Conservation (phyloP, 2,888 invertebrate species). For the Drosophila vallismaia region DNA sequence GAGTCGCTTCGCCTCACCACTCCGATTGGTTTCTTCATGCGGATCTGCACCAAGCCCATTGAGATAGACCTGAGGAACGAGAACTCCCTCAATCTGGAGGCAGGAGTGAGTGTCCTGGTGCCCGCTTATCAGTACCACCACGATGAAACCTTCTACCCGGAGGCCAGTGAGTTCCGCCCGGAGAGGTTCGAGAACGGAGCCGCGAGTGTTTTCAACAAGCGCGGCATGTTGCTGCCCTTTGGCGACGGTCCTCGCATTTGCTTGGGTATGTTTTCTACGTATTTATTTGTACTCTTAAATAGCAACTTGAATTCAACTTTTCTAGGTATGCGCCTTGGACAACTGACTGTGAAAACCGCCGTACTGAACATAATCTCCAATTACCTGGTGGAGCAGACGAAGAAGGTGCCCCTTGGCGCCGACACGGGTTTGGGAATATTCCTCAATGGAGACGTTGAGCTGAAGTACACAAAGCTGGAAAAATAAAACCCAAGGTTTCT, state of each 20-base stretch:
- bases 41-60: constrained; percentile 65
- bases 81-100: constrained; percentile 60
- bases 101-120: constrained; percentile 71
- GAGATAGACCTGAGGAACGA: constrained; percentile 60
- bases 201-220: constrained; percentile 62
- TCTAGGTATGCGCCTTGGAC: constrained; percentile 62
- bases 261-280: constrained; percentile 62
- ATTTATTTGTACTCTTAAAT: no score
- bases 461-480: constrained; percentile 59
- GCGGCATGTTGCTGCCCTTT: constrained; percentile 77
- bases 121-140: constrained; percentile 79
- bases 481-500: constrained; percentile 37
- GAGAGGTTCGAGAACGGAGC: constrained; percentile 77
- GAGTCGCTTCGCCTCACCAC: constrained; percentile 77
- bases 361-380: constrained; percentile 59
- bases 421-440: constrained; percentile 62
- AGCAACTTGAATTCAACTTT: neutral
- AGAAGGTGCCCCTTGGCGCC: constrained; percentile 48
- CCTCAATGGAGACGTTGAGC: constrained; percentile 58
- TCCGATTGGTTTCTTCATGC: constrained; percentile 60
- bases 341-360: constrained; percentile 61
- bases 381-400: constrained; percentile 57
- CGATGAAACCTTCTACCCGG: constrained; percentile 63
- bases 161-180: constrained; percentile 70
- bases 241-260: constrained; percentile 82